Evolutionary conservation across 2,797 vertebrate species (phyloP), one percentile per base, ranked within the genome.

Genomic region (Botia almorhae): DNA sequence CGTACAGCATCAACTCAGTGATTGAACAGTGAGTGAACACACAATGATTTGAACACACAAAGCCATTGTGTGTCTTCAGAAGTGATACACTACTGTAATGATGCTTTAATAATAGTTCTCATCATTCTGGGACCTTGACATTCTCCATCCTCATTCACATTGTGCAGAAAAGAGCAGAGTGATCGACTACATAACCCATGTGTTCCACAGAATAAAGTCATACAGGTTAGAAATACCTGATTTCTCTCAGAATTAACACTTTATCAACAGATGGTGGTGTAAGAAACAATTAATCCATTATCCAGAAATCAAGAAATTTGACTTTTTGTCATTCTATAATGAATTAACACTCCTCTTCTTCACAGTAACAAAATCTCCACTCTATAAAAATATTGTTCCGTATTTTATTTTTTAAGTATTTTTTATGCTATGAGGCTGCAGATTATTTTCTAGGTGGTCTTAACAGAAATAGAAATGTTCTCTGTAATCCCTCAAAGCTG

Each of bases 401-500:
- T 4, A 21, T 17, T n/a, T 23, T 26, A 26, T 1, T 26, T 1
- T 26, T 26, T 26, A 1, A 26, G 23, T 26, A 26, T 26, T 26
- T 26, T 56, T 68, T 19, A 46, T 64, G 65, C 60, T 12, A 5
- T 14, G 50, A 72, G 50, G 55, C 13, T 76, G 61, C 72, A 56
- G 11, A 17, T 73, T 17, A 3, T 56, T 58, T 65, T 63, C 19
- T 21, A 11, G 3, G 33, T n/a, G 63, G 50, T 33, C 0, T 7
- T 63, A 70, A 75, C 53, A 73, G 67, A 74, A 65, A 55, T 1
- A 13, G 43, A 63, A 13, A 76, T 53, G 56, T 69, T 72, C 21
- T 65, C 29, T n/a, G 43, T 21, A 46, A 75, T 76, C 39, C 76
- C 19, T 36, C 7, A 72, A 56, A 82, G 19, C 19, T 58, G 39